A percentile compares a stretch with the other conserved stretches of the same genome.
Conservation (phyloP, 1,140 invertebrate genomes). For the Colletes latitarsis region DNA sequence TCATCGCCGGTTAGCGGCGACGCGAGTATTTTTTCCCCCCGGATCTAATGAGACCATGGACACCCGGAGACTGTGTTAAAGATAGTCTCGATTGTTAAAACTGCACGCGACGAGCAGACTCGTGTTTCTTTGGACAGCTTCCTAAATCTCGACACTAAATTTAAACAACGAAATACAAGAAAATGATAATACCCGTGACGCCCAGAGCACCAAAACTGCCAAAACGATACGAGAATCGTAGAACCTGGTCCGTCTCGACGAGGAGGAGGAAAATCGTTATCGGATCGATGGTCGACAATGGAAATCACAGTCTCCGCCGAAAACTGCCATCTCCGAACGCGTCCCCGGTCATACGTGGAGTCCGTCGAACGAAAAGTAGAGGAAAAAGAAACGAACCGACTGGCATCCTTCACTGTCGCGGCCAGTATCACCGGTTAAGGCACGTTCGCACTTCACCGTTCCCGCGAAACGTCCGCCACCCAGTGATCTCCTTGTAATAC, state of each 20-base stretch:
- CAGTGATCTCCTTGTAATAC: neutral
- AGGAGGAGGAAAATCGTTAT: neutral
- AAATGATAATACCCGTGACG: too few species aligned
- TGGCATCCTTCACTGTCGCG: slow-evolving; percentile 57
- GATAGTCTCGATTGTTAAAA: neutral
- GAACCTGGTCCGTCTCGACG: too few species aligned
- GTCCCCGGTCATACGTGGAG: neutral
- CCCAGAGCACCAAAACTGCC: too few species aligned
- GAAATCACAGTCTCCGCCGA: neutral
- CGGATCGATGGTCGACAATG: neutral
- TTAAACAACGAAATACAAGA: too few species aligned
- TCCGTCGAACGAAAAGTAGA: neutral
- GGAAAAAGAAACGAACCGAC: slow-evolving; percentile 4
- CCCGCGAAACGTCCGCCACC: slow-evolving; percentile 29
- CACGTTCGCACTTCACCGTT: slow-evolving; percentile 59
- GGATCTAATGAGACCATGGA: neutral
- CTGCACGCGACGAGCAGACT: neutral
- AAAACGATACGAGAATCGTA: too few species aligned
- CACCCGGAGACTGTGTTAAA: neutral
- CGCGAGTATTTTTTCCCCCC: neutral
- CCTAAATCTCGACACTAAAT: too few species aligned
- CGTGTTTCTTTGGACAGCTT: too few species aligned
- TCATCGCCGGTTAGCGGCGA: neutral
- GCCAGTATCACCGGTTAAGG: slow-evolving; percentile 50
- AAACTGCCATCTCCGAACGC: neutral